These are phyloP conservation scores for Porites lutea DNA, from an alignment of 64 coral and sea anemone species.

Conservation along the genomic window DNA sequence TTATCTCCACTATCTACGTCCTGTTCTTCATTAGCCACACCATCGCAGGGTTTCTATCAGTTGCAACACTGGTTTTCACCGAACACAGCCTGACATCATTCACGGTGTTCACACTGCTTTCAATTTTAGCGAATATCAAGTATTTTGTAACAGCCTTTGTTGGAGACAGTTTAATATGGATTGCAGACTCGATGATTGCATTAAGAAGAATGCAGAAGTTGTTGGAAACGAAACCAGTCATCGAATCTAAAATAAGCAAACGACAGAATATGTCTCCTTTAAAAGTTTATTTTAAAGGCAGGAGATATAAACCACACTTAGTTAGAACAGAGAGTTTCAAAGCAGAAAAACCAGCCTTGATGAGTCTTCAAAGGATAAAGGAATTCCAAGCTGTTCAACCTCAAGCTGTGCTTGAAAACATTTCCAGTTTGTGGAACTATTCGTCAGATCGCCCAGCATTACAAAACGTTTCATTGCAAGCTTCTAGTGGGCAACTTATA, in stretches of 20 bases:
- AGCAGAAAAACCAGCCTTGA: neutral
- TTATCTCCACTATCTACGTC: conserved; percentile 27
- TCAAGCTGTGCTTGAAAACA: neutral
- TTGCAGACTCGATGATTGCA: conserved; percentile 4
- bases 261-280: too few species aligned
- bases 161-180: neutral
- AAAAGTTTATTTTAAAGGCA: neutral
- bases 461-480: conserved; percentile 7
- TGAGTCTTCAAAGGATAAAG: neutral
- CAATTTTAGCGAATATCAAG: neutral
- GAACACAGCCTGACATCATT: conserved; percentile 50
- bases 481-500: conserved; percentile 27
- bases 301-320: neutral
- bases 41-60: conserved; percentile 27
- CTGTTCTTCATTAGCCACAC: neutral
- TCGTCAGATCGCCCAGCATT: neutral
- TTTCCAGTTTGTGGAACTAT: conserved; percentile 19
- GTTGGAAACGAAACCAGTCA: neutral
- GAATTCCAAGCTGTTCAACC: neutral
- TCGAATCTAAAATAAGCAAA: neutral
- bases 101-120: conserved; percentile 65
- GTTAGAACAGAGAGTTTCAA: conserved; percentile 19
- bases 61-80: conserved; percentile 46
- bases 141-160: neutral
- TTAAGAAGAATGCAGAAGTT: neutral